Base-by-base conservation (phyloP, 2,113 vertebrate species). In the Platichthys flesus region DNA sequence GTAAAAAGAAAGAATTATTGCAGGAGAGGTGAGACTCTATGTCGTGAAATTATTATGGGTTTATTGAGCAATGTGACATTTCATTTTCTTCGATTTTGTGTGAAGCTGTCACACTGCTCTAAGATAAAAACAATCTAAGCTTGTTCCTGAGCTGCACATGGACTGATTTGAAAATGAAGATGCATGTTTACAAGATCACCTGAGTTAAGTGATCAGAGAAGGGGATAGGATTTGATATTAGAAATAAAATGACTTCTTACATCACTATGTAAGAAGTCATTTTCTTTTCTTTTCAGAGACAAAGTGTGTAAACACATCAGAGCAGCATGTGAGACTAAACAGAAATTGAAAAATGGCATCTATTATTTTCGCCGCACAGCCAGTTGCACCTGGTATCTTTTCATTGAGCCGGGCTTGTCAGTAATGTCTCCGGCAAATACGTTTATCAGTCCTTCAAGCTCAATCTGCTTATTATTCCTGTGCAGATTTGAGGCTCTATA, bases 351-450 rank as follows among this genome's bases (percentile, higher is more conserved):
- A 71, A 67, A 72, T 71, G 1, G 20, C 57, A 67, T 71, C 37
- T 57, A 51, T 76, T 76, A 31, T 28, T 78, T 59, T 23, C 24
- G 35, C 9, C n/a, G 60, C 15, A 51, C 21, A 65, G 26, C 61
- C 16, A 4, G 54, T 40, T 68, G n/a, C 60, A 84, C 40, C 42
- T 72, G 58, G 75, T 0, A 12, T 16, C 16, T 78, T 79, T 57
- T 75, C 58, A 63, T 52, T 31, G 28, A 31, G 28, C 6, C 28
- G 28, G 28, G 28, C 28, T 21, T 9, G 37, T 64, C 13, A 49
- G 23, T 65, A 51, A 76, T 72, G 37, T 74, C 49, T 47, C 35
- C 26, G 18, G 26, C 49, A 72, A 78, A 83, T 12, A 62, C 49
- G 62, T 66, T 68, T 47, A 74, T 58, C 20, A 75, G 45, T 14